Evolutionary conservation across 1,140 invertebrate genomes (phyloP).

Genomic region (Oryctes rhinoceros): DNA sequence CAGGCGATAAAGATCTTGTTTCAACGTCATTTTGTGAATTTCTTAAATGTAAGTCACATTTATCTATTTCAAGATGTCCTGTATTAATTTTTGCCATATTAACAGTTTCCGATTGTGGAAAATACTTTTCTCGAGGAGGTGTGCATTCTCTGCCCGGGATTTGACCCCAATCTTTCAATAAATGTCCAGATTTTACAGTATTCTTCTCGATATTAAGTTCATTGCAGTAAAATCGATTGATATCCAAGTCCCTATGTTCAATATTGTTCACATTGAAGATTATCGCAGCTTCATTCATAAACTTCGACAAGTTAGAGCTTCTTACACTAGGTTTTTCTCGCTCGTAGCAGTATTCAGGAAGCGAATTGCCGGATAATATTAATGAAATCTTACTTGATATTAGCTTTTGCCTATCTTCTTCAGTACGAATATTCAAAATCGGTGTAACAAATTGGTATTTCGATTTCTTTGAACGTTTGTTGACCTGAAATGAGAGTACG

Average conservation of each 20-base stretch:
- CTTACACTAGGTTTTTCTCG: neutral
- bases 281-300: neutral
- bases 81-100: neutral
- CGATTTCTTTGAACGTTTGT: constrained; percentile 50
- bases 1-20: constrained; percentile 59
- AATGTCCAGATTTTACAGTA: constrained; percentile 48
- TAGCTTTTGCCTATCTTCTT: constrained; percentile 51
- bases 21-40: no score
- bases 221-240: neutral
- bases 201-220: constrained; percentile 41
- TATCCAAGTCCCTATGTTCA: neutral
- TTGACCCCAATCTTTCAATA: constrained; percentile 56
- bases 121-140: constrained; percentile 42
- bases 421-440: constrained; percentile 49
- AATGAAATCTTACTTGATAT: constrained; percentile 53
- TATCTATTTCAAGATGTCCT: neutral
- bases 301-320: neutral
- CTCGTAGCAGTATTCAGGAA: constrained; percentile 23
- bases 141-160: constrained; percentile 55
- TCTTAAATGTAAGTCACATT: neutral
- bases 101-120: no score
- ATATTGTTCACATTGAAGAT: neutral
- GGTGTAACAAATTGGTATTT: constrained; percentile 56
- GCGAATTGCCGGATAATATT: constrained; percentile 49
- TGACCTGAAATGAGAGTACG: neutral